Evolutionary conservation across 2,113 vertebrate genomes (phyloP).

Genomic region (Ramphastos sulfuratus): DNA sequence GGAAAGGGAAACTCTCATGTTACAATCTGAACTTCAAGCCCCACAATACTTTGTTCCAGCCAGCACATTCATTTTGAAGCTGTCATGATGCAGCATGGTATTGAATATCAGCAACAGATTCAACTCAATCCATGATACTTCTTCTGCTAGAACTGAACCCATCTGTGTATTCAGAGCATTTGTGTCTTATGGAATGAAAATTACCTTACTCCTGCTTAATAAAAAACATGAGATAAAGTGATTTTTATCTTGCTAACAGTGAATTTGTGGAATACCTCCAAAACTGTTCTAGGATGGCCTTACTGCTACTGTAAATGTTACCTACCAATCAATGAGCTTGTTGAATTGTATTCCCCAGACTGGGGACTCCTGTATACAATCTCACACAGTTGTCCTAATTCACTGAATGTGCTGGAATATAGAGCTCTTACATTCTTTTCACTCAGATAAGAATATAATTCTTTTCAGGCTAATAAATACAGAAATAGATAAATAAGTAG

Average conservation of each 20-base stretch:
- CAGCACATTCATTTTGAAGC: too few species aligned
- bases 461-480: neutral
- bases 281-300: neutral
- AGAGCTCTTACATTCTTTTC: neutral
- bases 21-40: too few species aligned
- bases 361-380: neutral
- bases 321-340: neutral
- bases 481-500: too few species aligned
- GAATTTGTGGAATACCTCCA: neutral
- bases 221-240: neutral
- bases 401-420: too few species aligned
- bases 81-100: too few species aligned
- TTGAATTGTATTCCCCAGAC: neutral
- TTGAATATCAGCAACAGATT: too few species aligned
- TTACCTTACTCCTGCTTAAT: neutral
- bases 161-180: neutral
- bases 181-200: neutral
- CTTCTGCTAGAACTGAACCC: neutral
- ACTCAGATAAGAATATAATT: neutral
- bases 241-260: neutral
- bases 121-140: too few species aligned
- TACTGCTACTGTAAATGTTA: neutral
- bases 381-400: neutral
- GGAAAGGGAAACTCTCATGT: too few species aligned
- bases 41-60: too few species aligned